These are phyloP conservation scores for Diorhabda carinulata DNA, from an alignment of 1,140 invertebrate species.

Conservation along the genomic window DNA sequence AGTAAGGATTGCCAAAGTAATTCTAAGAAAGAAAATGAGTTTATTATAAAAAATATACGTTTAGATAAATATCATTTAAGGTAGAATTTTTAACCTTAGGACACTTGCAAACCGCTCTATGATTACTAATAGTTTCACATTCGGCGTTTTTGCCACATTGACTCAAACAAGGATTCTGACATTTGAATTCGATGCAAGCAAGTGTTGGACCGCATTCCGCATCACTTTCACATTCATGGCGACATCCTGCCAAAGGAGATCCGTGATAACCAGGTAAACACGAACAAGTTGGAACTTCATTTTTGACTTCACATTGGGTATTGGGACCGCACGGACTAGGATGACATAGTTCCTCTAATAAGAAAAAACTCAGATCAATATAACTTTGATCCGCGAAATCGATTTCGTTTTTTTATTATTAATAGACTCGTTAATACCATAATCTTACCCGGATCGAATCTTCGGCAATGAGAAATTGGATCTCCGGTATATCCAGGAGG, in stretches of 20 bases:
- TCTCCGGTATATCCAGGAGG: slow-evolving; percentile 62
- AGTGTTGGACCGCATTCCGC: slow-evolving; percentile 65
- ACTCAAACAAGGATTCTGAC: slow-evolving; percentile 68
- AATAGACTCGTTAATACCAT: neutral
- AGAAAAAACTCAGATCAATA: neutral
- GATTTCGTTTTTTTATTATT: neutral
- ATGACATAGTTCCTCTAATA: slow-evolving; percentile 63
- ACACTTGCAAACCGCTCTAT: slow-evolving; percentile 76
- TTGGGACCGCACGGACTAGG: slow-evolving; percentile 75
- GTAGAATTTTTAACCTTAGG: slow-evolving; percentile 58
- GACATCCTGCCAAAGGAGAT: slow-evolving; percentile 69
- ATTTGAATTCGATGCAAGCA: slow-evolving; percentile 72
- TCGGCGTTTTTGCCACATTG: slow-evolving; percentile 76
- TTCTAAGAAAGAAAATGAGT: slow-evolving; percentile 50
- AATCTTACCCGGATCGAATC: slow-evolving; percentile 51
- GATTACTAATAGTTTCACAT: slow-evolving; percentile 69
- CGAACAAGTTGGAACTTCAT: slow-evolving; percentile 66
- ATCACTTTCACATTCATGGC: slow-evolving; percentile 74
- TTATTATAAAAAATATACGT: neutral
- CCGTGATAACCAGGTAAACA: slow-evolving; percentile 65
- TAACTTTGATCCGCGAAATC: neutral
- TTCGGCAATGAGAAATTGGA: slow-evolving; percentile 54
- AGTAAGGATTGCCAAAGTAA: slow-evolving; percentile 70
- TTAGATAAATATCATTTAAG: slow-evolving; percentile 10
- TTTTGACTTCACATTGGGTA: slow-evolving; percentile 73